phyloP scores from a whole-genome alignment of 2,113 vertebrate species.

The Oryzias melastigma region DNA sequence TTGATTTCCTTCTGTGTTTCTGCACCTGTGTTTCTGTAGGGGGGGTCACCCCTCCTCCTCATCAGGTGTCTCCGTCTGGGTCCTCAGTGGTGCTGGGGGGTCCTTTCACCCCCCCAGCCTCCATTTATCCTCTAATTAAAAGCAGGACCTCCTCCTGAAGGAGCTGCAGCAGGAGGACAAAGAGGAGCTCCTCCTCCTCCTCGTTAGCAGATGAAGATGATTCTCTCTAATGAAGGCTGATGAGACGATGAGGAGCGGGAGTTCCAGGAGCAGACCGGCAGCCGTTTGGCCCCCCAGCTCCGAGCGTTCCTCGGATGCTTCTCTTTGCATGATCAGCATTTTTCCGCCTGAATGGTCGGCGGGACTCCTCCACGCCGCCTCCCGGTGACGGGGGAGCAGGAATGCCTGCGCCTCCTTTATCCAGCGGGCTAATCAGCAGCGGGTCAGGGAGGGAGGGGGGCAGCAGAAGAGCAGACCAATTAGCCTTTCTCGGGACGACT shows the following conservation, averaged over 20 bases:
- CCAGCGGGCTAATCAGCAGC: slow-evolving; percentile 51
- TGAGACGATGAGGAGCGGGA: slow-evolving; percentile 23
- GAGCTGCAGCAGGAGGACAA: slow-evolving; percentile 49
- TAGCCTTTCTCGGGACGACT: slow-evolving; percentile 20
- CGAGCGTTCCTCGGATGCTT: slow-evolving; percentile 76
- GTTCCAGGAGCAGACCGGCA: slow-evolving; percentile 1
- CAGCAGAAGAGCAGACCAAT: slow-evolving; percentile 46
- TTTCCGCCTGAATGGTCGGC: slow-evolving; percentile 62
- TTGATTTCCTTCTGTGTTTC: too few relatives aligned
- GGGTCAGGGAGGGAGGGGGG: slow-evolving; percentile 31
- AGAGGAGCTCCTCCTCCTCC: slow-evolving; percentile 77
- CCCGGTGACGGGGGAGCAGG: slow-evolving; percentile 68
- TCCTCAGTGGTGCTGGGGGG: slow-evolving; percentile 53
- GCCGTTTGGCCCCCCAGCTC: slow-evolving; percentile 57
- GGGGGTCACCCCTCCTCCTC: slow-evolving; percentile 71
- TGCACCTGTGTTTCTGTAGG: slow-evolving; percentile 60
- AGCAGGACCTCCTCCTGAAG: slow-evolving; percentile 49
- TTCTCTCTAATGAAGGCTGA: slow-evolving; percentile 78
- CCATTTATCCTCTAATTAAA: slow-evolving; percentile 85
- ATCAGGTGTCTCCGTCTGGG: slow-evolving; percentile 61
- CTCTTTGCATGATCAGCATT: slow-evolving; percentile 68
- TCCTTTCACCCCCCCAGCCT: slow-evolving; percentile 65
- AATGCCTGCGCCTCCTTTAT: slow-evolving; percentile 63
- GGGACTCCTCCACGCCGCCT: slow-evolving; percentile 59
- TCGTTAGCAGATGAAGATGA: slow-evolving; percentile 84